phyloP scores from a whole-genome alignment of 2,888 invertebrate species.

The Aphodius sticticus region DNA sequence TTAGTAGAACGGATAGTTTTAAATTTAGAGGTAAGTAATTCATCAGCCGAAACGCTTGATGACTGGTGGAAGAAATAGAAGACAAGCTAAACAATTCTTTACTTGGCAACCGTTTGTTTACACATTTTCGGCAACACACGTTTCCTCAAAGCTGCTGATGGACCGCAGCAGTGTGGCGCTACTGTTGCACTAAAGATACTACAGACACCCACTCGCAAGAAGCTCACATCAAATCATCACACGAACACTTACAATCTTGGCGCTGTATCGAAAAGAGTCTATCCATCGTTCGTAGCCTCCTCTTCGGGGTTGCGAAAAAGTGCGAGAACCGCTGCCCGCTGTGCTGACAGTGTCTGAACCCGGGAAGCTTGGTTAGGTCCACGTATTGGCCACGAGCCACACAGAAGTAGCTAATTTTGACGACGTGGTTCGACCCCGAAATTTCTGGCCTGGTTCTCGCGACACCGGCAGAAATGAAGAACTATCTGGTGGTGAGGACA shows the following conservation, averaged over 20 bases:
- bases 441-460: conserved; percentile 6
- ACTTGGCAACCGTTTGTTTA: too few relatives aligned
- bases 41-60: too few relatives aligned
- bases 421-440: conserved; percentile 17
- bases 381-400: conserved; percentile 46
- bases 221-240: conserved; percentile 16
- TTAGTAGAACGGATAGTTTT: not conserved
- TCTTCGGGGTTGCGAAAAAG: not conserved
- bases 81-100: too few relatives aligned
- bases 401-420: conserved; percentile 46
- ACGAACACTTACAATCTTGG: conserved; percentile 47
- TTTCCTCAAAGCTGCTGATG: not conserved
- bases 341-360: not conserved
- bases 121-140: too few relatives aligned
- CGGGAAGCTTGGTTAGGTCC: conserved; percentile 30
- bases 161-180: not conserved
- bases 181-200: conserved; percentile 10
- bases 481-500: not conserved
- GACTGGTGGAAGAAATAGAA: too few relatives aligned
- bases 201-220: conserved; percentile 25
- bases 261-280: conserved; percentile 47
- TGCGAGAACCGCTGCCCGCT: not conserved
- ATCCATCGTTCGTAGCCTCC: conserved; percentile 6
- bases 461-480: not conserved
- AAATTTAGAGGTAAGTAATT: not conserved